Evolutionary conservation across 1,140 invertebrate species (phyloP).

Genomic region (Latrodectus geometricus): DNA sequence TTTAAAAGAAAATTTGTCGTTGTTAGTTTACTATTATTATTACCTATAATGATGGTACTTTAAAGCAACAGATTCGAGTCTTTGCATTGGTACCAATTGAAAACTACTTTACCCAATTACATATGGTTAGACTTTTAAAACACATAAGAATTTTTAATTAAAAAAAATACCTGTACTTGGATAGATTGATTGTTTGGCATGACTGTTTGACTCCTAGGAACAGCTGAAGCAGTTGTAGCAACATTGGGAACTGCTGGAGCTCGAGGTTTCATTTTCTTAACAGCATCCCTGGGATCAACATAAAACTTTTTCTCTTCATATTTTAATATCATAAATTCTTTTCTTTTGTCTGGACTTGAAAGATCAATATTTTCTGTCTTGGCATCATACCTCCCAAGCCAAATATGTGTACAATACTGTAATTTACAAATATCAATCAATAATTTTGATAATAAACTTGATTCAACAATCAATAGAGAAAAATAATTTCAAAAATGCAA

Average conservation of each 20-base stretch:
- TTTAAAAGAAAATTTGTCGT: too few species aligned
- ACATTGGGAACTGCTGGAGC: conserved; percentile 48
- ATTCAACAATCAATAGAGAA: too few species aligned
- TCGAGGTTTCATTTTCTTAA: conserved; percentile 58
- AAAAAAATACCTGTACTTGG: conserved; percentile 5
- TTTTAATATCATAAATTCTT: conserved; percentile 50
- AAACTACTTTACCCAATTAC: too few species aligned
- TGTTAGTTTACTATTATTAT: too few species aligned
- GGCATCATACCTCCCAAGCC: conserved; percentile 51
- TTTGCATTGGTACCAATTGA: too few species aligned
- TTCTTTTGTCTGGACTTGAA: conserved; percentile 38
- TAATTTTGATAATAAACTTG: too few species aligned
- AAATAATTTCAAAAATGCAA: too few species aligned
- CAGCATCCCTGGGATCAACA: conserved; percentile 52
- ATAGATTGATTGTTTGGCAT: conserved; percentile 19
- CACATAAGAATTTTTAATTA: background rate
- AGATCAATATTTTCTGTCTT: conserved; percentile 24
- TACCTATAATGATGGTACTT: too few species aligned
- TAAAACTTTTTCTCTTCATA: conserved; percentile 58
- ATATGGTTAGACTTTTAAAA: background rate
- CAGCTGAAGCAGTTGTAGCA: background rate
- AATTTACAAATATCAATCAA: background rate
- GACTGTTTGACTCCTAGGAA: conserved; percentile 41
- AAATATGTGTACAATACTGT: conserved; percentile 50
- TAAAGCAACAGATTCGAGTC: too few species aligned